A percentile compares a stretch with the other conserved stretches of the same genome.
These are phyloP conservation scores for Odocoileus virginianus DNA, from an alignment of 2,113 vertebrate species.

Conservation along the genomic window DNA sequence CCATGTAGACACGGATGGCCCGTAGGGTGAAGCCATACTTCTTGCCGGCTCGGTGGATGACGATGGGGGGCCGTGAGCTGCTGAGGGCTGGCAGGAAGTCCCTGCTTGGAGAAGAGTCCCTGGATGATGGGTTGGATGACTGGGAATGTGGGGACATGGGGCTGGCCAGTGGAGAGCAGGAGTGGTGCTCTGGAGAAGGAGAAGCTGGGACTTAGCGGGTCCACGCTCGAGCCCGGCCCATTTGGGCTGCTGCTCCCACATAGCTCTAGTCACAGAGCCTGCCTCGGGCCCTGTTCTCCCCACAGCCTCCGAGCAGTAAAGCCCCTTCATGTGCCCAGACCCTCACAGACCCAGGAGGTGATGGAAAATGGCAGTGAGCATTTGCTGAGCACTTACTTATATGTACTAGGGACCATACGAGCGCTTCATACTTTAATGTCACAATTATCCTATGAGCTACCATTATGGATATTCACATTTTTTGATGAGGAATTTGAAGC, in stretches of 20 bases:
- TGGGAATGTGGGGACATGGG: slow-evolving; percentile 98
- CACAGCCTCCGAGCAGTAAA: neutral
- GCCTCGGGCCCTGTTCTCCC: neutral
- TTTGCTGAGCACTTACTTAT: neutral
- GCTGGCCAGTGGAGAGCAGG: slow-evolving; percentile 94
- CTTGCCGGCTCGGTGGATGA: slow-evolving; percentile 94
- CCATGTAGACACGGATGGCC: slow-evolving; percentile 98
- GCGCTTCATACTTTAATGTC: neutral
- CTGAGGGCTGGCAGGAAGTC: slow-evolving; percentile 91
- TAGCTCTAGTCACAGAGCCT: neutral
- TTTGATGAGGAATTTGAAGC: neutral
- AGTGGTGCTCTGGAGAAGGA: slow-evolving; percentile 90
- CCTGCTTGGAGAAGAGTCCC: slow-evolving; percentile 96
- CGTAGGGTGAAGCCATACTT: slow-evolving; percentile 98
- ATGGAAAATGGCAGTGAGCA: neutral
- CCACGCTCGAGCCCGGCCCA: neutral
- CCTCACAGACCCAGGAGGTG: neutral
- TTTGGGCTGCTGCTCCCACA: neutral
- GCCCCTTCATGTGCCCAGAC: neutral
- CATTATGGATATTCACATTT: neutral
- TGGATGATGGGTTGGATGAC: slow-evolving; percentile 96
- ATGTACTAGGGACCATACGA: neutral
- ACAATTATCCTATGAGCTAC: neutral
- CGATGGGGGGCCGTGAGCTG: slow-evolving; percentile 88
- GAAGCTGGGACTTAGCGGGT: slow-evolving; percentile 69